phyloP scores from a whole-genome alignment of 1,140 invertebrate species.

The Aricia agestis region DNA sequence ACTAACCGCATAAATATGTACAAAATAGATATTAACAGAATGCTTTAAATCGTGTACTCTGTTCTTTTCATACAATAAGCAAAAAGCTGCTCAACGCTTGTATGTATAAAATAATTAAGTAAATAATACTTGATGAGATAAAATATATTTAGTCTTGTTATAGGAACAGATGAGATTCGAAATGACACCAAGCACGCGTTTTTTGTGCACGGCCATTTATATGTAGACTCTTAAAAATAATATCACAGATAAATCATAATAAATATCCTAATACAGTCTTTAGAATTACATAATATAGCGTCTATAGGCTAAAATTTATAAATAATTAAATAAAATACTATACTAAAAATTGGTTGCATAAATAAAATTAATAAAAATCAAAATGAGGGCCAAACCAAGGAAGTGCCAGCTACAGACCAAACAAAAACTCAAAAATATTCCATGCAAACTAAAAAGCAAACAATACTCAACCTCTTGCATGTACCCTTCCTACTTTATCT shows the following conservation, averaged over 20 bases:
- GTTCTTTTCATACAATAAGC: not conserved
- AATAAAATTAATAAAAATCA: slow-evolving; percentile 40
- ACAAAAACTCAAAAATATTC: slow-evolving; percentile 53
- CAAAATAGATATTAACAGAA: not conserved
- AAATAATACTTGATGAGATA: not conserved
- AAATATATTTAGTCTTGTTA: not conserved
- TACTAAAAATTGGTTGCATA: slow-evolving; percentile 12
- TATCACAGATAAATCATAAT: slow-evolving; percentile 68
- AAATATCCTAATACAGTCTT: slow-evolving; percentile 50
- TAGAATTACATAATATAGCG: slow-evolving; percentile 33
- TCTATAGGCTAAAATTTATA: slow-evolving; percentile 19
- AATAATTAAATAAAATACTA: slow-evolving; percentile 29
- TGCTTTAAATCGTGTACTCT: too few relatives aligned
- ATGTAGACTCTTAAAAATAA: slow-evolving; percentile 55
- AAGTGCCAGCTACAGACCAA: slow-evolving; percentile 72
- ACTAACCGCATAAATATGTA: not conserved
- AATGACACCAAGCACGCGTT: not conserved
- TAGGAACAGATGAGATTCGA: not conserved
- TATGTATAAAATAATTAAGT: not conserved
- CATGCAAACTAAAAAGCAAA: slow-evolving; percentile 65
- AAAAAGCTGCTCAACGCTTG: not conserved
- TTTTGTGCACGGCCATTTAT: not conserved
- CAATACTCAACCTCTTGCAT: slow-evolving; percentile 54
- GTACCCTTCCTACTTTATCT: slow-evolving; percentile 29
- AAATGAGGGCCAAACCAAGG: slow-evolving; percentile 73